A percentile compares a stretch with the other conserved stretches of the same genome.
phyloP scores from a whole-genome alignment of 2,797 vertebrate genomes.

The Odontamblyopus rebecca region DNA sequence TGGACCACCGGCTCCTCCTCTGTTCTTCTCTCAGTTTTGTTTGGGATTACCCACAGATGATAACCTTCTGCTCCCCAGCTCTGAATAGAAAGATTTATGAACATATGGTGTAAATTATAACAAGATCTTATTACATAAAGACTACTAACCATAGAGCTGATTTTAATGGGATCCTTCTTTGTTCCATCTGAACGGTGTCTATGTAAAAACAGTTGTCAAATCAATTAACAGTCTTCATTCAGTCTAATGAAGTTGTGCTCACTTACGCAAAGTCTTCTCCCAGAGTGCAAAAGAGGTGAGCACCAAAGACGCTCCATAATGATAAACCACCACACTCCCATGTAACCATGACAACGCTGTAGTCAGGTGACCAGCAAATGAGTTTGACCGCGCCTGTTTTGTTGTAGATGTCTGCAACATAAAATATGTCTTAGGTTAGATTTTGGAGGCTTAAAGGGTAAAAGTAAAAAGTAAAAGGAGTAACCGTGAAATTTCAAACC shows the following conservation, averaged over 20 bases:
- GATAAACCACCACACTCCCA: slow-evolving; percentile 96
- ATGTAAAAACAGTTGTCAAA: slow-evolving; percentile 35
- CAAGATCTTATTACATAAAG: background rate
- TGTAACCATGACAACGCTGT: slow-evolving; percentile 92
- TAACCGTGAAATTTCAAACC: slow-evolving; percentile 42
- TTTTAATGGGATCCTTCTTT: slow-evolving; percentile 95
- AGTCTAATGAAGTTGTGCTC: slow-evolving; percentile 4
- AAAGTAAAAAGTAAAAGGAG: background rate
- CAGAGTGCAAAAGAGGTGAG: slow-evolving; percentile 97
- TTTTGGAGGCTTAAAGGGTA: background rate
- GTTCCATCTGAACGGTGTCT: slow-evolving; percentile 94
- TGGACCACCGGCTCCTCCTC: slow-evolving; percentile 55
- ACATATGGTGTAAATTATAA: background rate
- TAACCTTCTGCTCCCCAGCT: slow-evolving; percentile 98
- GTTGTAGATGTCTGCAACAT: slow-evolving; percentile 90
- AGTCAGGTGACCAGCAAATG: slow-evolving; percentile 96
- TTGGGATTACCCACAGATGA: slow-evolving; percentile 90
- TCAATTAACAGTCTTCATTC: background rate
- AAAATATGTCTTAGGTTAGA: background rate
- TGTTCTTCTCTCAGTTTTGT: slow-evolving; percentile 68
- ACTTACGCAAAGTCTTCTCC: slow-evolving; percentile 98
- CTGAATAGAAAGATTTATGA: slow-evolving; percentile 44
- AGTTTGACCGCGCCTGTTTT: slow-evolving; percentile 95
- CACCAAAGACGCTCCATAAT: slow-evolving; percentile 97
- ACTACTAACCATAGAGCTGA: slow-evolving; percentile 91